Conservation (phyloP, 2,888 invertebrate genomes). For the Latrodectus hesperus region DNA sequence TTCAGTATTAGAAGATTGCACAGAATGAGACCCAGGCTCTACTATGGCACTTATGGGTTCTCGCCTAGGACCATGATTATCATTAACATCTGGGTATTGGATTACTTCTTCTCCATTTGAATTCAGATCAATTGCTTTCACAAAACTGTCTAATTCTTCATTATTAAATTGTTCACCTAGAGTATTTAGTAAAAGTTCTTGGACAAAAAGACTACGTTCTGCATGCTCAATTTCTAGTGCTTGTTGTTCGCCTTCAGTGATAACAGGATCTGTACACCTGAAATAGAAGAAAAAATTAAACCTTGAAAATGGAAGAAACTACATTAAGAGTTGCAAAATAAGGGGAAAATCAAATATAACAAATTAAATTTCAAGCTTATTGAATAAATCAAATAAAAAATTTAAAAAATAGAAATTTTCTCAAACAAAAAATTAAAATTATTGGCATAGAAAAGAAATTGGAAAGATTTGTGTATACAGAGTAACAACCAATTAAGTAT, state of each 20-base stretch:
- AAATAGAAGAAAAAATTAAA: background rate
- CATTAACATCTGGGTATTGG: slow-evolving; percentile 52
- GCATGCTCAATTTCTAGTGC: slow-evolving; percentile 79
- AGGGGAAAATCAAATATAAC: too few relatives aligned
- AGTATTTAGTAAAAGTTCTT: slow-evolving; percentile 82
- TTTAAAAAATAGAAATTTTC: too few relatives aligned
- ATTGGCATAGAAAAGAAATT: too few relatives aligned
- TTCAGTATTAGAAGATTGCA: slow-evolving; percentile 35
- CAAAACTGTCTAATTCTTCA: slow-evolving; percentile 65
- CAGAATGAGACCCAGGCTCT: slow-evolving; percentile 46
- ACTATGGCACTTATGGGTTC: slow-evolving; percentile 66
- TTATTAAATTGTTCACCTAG: slow-evolving; percentile 75
- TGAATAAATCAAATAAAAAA: too few relatives aligned
- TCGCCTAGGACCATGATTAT: slow-evolving; percentile 55
- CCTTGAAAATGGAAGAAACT: too few relatives aligned
- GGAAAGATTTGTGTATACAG: too few relatives aligned
- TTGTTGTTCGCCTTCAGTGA: slow-evolving; percentile 78
- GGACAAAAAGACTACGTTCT: slow-evolving; percentile 82
- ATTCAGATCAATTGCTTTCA: slow-evolving; percentile 59
- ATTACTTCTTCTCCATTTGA: slow-evolving; percentile 34
- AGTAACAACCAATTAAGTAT: too few relatives aligned
- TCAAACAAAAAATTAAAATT: too few relatives aligned
- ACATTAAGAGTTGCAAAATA: background rate
- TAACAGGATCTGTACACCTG: slow-evolving; percentile 79
- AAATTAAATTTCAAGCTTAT: too few relatives aligned